Conservation (phyloP, 2,888 invertebrate species). For the Zele albiditarsus region DNA sequence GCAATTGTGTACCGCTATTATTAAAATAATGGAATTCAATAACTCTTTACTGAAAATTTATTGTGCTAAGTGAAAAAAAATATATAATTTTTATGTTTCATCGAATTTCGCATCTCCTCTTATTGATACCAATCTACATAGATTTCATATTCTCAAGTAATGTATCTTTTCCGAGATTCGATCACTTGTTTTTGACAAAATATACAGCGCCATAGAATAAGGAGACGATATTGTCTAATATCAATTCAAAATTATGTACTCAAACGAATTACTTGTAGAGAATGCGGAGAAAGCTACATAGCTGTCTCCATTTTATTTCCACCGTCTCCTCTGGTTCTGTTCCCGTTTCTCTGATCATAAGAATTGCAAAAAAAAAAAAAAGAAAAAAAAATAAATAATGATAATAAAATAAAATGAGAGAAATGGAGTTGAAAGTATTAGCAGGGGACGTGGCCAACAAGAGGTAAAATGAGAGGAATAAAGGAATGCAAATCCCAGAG, state of each 20-base stretch:
- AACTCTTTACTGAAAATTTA: neutral
- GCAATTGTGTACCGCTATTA: neutral
- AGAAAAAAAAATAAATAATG: neutral
- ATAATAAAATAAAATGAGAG: conserved; percentile 18
- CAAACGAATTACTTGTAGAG: too few species aligned
- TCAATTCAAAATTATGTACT: neutral
- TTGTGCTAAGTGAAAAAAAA: neutral
- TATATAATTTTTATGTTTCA: neutral
- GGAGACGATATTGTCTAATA: neutral
- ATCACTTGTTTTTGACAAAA: neutral
- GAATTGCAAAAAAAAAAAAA: conserved; percentile 6
- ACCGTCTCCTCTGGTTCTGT: neutral
- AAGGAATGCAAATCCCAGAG: conserved; percentile 59
- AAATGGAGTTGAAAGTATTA: conserved; percentile 25
- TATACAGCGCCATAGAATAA: neutral
- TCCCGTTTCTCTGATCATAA: neutral
- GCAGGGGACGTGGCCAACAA: conserved; percentile 11
- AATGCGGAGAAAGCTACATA: too few species aligned
- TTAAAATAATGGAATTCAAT: neutral
- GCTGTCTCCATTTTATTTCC: conserved; percentile 1
- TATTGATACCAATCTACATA: neutral
- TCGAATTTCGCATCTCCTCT: neutral
- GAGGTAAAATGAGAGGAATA: conserved; percentile 49
- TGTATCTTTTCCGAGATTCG: neutral
- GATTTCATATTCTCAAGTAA: neutral